Conservation (phyloP, 2,797 vertebrate species). For the Pseudocheirus occidentalis region DNA sequence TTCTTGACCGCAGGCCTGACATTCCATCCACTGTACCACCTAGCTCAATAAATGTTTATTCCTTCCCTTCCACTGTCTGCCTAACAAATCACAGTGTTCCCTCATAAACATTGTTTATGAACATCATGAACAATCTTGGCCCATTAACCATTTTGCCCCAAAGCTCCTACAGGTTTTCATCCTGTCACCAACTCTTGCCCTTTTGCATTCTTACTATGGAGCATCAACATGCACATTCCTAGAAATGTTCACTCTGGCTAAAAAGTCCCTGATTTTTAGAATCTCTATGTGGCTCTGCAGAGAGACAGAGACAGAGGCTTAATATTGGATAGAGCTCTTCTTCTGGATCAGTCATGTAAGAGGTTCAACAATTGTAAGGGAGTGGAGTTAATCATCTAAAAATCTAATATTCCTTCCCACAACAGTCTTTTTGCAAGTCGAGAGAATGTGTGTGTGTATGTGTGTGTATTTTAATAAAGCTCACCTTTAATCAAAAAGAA, state of each 20-base stretch:
- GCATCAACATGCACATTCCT: not conserved
- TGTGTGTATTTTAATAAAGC: not conserved
- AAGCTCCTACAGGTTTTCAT: not conserved
- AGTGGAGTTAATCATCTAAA: not conserved
- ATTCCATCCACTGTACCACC: not conserved
- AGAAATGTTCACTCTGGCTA: not conserved
- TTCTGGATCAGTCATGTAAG: accelerated
- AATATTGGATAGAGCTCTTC: not conserved
- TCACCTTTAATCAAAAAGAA: constrained; percentile 53
- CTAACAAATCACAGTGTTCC: not conserved
- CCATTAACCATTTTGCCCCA: not conserved
- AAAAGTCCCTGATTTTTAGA: not conserved
- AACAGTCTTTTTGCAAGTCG: not conserved
- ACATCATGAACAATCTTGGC: not conserved
- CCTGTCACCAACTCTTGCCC: not conserved
- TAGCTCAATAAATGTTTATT: not conserved
- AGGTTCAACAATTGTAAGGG: not conserved
- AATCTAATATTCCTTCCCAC: not conserved
- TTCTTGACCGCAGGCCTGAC: not conserved
- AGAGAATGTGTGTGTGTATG: not conserved
- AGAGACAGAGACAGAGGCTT: not conserved
- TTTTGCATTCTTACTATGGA: not conserved
- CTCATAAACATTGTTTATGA: accelerated
- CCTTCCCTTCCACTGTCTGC: not conserved
- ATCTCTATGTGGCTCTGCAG: accelerated